Base-by-base conservation (phyloP, 2,113 vertebrate species). In the Xiphias gladius region DNA sequence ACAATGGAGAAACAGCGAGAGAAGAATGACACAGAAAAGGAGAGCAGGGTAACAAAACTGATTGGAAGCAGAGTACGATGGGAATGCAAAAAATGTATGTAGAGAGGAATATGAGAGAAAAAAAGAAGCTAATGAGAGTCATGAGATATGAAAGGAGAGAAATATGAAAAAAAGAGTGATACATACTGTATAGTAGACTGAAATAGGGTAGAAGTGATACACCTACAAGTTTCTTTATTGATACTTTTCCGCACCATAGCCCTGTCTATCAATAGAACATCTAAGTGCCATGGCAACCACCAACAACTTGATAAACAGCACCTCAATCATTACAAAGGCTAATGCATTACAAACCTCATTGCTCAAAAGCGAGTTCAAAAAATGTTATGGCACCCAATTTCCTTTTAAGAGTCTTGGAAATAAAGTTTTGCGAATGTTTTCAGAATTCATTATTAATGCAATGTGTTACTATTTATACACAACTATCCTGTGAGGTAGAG, bases 381-480 rank as follows among this genome's bases (percentile, higher is more conserved):
- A n/a, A 71, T 26, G 41, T 64, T 26, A 73, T n/a, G 32, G 39
- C 65, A 63, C 22, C 65, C 26, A 62, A 28, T 50, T 69, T 59
- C 57, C 50, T 57, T 69, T 50, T 41, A 8, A 14, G 28, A 28
- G 1, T 50, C 54, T 76, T 59, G 58, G 62, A 63, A 46, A 81
- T 48, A 22, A 70, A 72, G 6, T 68, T 28, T 26, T 43, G 54
- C 14, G 0, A 63, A 79, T 50, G 65, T 76, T 79, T 70, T 64
- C 32, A 71, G 35, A 52, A 46, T 55, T 65, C 1, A 43, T 78
- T 69, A 62, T 20, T 30, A 71, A 71, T 30, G 22, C 46, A 24
- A 4, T 20, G 48, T 69, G 16, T 52, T 73, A 57, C 28, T 73
- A 39, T 58, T 88, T 79, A n/a, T n/a, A n/a, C 73, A 81, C 48